Conservation (phyloP, 2,797 vertebrate genomes). For the Erpetoichthys calabaricus region DNA sequence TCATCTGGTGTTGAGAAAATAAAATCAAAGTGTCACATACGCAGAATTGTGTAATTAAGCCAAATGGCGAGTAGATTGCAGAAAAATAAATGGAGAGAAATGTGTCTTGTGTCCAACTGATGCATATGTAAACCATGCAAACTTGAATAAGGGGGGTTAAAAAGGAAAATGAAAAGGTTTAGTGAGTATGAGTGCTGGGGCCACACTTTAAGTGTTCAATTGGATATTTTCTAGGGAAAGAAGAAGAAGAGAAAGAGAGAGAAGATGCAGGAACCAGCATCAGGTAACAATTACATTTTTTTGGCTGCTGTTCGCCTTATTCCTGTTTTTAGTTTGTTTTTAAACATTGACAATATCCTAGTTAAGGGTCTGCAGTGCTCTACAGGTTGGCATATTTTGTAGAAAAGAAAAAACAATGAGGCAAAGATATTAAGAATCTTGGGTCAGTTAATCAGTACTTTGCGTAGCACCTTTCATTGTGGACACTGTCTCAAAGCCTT, state of each 20-base stretch:
- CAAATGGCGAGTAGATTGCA: not conserved
- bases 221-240: slow-evolving; percentile 83
- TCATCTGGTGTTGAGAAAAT: no score
- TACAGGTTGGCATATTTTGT: no score
- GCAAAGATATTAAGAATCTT: no score
- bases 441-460: no score
- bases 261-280: slow-evolving; percentile 87
- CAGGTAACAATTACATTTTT: slow-evolving; percentile 52
- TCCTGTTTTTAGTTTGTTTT: slow-evolving; percentile 7
- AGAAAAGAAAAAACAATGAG: no score
- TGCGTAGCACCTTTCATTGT: no score
- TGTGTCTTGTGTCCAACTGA: slow-evolving; percentile 45
- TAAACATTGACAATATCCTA: slow-evolving; percentile 15
- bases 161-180: slow-evolving; percentile 36
- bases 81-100: slow-evolving; percentile 26
- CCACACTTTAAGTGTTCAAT: slow-evolving; percentile 55
- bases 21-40: no score
- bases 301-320: slow-evolving; percentile 15
- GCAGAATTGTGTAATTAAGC: not conserved
- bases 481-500: no score
- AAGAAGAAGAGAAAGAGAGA: slow-evolving; percentile 99
- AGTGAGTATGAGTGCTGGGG: slow-evolving; percentile 62
- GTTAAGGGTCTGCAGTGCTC: no score
- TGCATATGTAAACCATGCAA: slow-evolving; percentile 53
- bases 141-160: slow-evolving; percentile 28